A percentile compares a stretch with the other conserved stretches of the same genome.
Conservation (phyloP, 2,113 vertebrate species). For the Dicentrarchus labrax region DNA sequence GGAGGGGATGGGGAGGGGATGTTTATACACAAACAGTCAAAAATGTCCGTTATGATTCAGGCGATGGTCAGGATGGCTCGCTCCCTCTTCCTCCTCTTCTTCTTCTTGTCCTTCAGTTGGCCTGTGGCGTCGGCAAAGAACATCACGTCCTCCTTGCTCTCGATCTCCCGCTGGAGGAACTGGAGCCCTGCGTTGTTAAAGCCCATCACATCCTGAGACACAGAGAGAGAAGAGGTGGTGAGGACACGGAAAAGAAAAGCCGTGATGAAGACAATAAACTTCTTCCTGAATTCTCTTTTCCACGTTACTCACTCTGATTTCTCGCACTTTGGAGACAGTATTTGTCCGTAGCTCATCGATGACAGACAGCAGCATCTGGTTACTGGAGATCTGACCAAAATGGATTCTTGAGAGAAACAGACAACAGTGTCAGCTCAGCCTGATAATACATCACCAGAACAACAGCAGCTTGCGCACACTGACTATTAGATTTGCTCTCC, state of each 20-base stretch:
- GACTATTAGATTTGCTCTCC: not conserved
- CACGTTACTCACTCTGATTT: slow-evolving; percentile 89
- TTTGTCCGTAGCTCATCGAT: slow-evolving; percentile 92
- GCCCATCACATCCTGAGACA: slow-evolving; percentile 90
- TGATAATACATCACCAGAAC: not conserved
- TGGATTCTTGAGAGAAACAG: slow-evolving; percentile 87
- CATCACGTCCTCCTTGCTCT: slow-evolving; percentile 92
- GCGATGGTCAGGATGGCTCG: slow-evolving; percentile 89
- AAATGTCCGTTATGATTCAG: slow-evolving; percentile 70
- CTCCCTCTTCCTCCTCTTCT: slow-evolving; percentile 92
- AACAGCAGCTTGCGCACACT: not conserved
- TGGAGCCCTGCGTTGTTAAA: slow-evolving; percentile 95
- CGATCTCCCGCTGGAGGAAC: slow-evolving; percentile 93
- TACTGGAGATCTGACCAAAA: slow-evolving; percentile 95
- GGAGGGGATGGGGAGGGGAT: not conserved
- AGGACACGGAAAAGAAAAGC: not conserved
- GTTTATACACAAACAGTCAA: not conserved
- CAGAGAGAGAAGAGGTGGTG: not conserved
- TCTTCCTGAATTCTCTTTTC: not conserved
- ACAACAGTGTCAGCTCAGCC: not conserved
- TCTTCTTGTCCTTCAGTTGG: slow-evolving; percentile 89
- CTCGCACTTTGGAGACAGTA: slow-evolving; percentile 90
- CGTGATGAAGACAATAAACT: not conserved
- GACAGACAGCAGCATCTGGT: slow-evolving; percentile 93
- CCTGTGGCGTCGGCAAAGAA: slow-evolving; percentile 96